Base-by-base conservation (phyloP, 2,113 vertebrate species). In the Ahaetulla prasina region DNA sequence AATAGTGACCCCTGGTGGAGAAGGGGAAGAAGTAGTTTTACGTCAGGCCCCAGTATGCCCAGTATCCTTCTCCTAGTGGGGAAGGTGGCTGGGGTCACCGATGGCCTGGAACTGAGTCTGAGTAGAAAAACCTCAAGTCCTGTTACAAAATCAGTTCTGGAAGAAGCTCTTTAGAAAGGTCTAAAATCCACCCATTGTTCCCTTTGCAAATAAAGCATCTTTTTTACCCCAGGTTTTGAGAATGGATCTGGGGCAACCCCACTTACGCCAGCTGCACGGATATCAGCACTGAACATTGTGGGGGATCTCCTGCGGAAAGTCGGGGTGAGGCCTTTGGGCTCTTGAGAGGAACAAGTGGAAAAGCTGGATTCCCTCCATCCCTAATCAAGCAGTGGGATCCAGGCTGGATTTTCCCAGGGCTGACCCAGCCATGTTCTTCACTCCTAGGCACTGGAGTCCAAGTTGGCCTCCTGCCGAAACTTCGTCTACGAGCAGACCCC, bases 291-390 rank as follows among this genome's bases (percentile, higher is more conserved):
- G 52, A 99, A 99, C 96, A 99, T 99, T 0, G 99, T 99, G 4
- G 99, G 99, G 74, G 99, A 99, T 95, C 97, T 99, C 91, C 98
- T 99, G 88, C 97, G 98, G 93, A 99, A 99, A 99, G 99, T 99
- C 0, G 99, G 99, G 96, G 99, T 99, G 96, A 98, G 98, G 93
- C 45, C 54, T 85, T 6, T 25, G 68, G 68, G 30, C 60, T 8
- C 16, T 39, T 39, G n/a, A 18, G 68, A 3, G 43, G 43, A 47
- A 47, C 9, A 10, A 27, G 43, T 5, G 23, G 84, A 2, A 27
- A 47, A 5, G 45, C 45, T 85, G 84, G 23, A 12, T 47, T 47
- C 2, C 84, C 22, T 23, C 20, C 80, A 23, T 4, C 14, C n/a
- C n/a, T 20, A 35, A 16, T 3, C 16, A 2, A 39, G n/a, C n/a